Percentiles rank a stretch among this genome's conserved stretches.
phyloP scores from a whole-genome alignment of 92 coral and sea anemone genomes.

The Chrysogorgia sp. region DNA sequence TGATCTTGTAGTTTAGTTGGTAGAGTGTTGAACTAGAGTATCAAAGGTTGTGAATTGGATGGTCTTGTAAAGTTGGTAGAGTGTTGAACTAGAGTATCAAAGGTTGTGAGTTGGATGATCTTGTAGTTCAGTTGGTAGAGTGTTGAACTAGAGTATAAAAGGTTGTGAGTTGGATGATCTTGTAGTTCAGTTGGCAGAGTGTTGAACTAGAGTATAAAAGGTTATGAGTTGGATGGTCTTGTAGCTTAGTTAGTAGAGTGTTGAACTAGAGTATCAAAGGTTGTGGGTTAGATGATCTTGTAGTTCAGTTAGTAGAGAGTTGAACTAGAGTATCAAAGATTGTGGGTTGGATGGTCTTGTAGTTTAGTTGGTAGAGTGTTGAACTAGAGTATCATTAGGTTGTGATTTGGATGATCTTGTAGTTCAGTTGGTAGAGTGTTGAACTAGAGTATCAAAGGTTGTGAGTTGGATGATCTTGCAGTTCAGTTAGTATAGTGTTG shows the following conservation, averaged over 20 bases:
- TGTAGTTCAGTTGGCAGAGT: not conserved
- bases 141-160: no score
- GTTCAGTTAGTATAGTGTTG: no score
- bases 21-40: slow-evolving; percentile 2
- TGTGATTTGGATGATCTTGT: not conserved
- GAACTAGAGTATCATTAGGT: not conserved
- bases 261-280: not conserved
- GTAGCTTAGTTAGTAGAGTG: not conserved
- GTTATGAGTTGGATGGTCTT: not conserved
- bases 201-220: not conserved
- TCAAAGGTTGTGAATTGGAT: not conserved
- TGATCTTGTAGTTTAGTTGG: not conserved
- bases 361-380: not conserved
- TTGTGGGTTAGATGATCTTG: not conserved
- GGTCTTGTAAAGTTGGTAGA: not conserved
- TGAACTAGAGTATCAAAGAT: not conserved
- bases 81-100: no score
- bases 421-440: not conserved
- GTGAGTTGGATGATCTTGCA: not conserved
- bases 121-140: no score
- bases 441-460: not conserved
- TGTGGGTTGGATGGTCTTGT: slow-evolving; percentile 1
- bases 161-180: not conserved
- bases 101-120: no score
- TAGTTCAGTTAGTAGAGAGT: not conserved